Conservation (phyloP, 2,888 invertebrate genomes). For the Balanococcus diminutus region DNA sequence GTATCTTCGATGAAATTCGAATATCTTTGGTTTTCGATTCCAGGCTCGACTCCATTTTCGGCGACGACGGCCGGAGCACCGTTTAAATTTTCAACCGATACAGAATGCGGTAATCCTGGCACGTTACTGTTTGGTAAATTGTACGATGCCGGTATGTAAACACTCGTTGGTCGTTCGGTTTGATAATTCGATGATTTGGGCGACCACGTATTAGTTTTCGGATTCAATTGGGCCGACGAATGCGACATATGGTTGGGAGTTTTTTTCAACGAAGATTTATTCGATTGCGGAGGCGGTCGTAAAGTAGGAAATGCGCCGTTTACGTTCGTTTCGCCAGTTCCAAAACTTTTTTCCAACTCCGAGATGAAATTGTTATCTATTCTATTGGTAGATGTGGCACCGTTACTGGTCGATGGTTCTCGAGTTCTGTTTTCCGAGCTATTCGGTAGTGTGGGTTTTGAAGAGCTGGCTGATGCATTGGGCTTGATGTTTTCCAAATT, state of each 20-base stretch:
- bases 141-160: background rate
- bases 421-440: background rate
- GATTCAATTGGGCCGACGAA: background rate
- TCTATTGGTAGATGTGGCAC: background rate
- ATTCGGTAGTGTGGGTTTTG: conserved; percentile 57
- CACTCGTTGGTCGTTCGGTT: conserved; percentile 41
- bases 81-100: background rate
- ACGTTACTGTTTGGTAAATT: background rate
- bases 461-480: background rate
- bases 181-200: conserved; percentile 49
- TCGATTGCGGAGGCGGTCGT: conserved; percentile 63
- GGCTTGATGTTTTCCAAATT: background rate
- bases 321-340: conserved; percentile 63
- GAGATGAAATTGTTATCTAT: conserved; percentile 69
- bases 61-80: background rate
- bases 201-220: background rate
- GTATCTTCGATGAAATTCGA: conserved; percentile 51
- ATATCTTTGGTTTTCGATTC: conserved; percentile 50
- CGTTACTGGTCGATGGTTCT: background rate
- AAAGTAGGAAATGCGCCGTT: conserved; percentile 63
- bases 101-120: background rate
- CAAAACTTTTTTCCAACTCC: conserved; percentile 71
- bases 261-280: conserved; percentile 59
- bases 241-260: conserved; percentile 51
- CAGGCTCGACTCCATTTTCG: background rate